Evolutionary conservation across 2,888 invertebrate genomes (phyloP).

Genomic region (Macaria notata): DNA sequence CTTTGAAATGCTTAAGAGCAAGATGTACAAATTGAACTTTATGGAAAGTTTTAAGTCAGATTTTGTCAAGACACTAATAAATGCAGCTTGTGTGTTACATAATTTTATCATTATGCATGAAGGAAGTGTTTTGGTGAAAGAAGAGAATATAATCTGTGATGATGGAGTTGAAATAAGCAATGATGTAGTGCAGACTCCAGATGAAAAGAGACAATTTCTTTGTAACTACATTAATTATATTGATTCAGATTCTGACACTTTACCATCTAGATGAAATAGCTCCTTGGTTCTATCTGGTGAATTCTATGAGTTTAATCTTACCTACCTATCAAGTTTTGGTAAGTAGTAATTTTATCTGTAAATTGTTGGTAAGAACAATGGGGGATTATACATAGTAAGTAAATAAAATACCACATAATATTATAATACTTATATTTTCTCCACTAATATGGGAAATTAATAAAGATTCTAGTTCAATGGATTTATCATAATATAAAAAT

Average conservation of each 20-base stretch:
- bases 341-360: not conserved
- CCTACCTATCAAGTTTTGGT: not conserved
- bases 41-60: conserved; percentile 61
- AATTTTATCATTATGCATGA: conserved; percentile 72
- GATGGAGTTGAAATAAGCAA: conserved; percentile 65
- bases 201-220: conserved; percentile 71
- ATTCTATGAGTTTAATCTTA: no score
- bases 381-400: not conserved
- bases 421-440: conserved; percentile 68
- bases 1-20: conserved; percentile 65
- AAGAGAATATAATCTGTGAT: conserved; percentile 61
- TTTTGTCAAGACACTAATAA: conserved; percentile 54
- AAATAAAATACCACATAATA: conserved; percentile 47
- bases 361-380: no score
- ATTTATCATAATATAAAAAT: conserved; percentile 61
- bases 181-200: conserved; percentile 60
- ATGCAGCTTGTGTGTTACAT: conserved; percentile 68
- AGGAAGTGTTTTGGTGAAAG: conserved; percentile 61
- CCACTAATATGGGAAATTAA: conserved; percentile 58
- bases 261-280: conserved; percentile 10
- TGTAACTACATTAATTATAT: conserved; percentile 74
- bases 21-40: conserved; percentile 64
- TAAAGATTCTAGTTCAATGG: conserved; percentile 55
- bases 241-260: conserved; percentile 40
- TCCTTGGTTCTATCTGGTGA: no score